phyloP scores from a whole-genome alignment of 1,140 invertebrate species.

The Bombus soroeensis region DNA sequence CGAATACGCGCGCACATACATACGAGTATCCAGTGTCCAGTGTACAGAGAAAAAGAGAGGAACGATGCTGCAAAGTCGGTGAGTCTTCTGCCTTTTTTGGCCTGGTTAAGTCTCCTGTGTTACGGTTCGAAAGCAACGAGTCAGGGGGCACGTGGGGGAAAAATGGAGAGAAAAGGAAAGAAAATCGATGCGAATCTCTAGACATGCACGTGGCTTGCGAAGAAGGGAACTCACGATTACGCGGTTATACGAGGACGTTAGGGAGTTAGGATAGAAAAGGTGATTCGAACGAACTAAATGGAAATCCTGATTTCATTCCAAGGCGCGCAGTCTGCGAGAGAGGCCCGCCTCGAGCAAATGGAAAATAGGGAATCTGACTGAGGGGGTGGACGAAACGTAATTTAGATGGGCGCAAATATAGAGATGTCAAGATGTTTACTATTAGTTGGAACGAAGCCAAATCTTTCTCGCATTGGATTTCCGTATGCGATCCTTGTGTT shows the following conservation, averaged over 20 bases:
- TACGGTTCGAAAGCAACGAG: slow-evolving; percentile 11
- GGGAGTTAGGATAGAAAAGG: neutral
- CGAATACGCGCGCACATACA: neutral
- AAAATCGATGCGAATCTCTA: too few species aligned
- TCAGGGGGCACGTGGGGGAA: neutral
- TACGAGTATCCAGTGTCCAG: neutral
- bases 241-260: slow-evolving; percentile 21
- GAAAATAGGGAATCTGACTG: neutral
- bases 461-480: slow-evolving; percentile 69
- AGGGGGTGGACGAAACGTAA: slow-evolving; percentile 71
- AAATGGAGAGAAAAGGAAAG: slow-evolving; percentile 4
- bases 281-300: slow-evolving; percentile 55
- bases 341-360: neutral
- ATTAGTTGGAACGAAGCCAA: slow-evolving; percentile 74
- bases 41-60: neutral
- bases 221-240: slow-evolving; percentile 46
- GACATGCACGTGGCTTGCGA: neutral
- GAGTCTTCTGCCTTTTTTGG: slow-evolving; percentile 36
- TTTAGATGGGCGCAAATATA: slow-evolving; percentile 77
- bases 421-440: slow-evolving; percentile 80
- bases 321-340: slow-evolving; percentile 19
- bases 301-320: slow-evolving; percentile 68
- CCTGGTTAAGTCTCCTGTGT: slow-evolving; percentile 6
- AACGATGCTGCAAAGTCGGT: slow-evolving; percentile 29
- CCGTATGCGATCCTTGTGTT: slow-evolving; percentile 63